Percentiles rank a stretch among this genome's conserved stretches.
Conservation (phyloP, 1,140 invertebrate genomes). For the Idris sp. region DNA sequence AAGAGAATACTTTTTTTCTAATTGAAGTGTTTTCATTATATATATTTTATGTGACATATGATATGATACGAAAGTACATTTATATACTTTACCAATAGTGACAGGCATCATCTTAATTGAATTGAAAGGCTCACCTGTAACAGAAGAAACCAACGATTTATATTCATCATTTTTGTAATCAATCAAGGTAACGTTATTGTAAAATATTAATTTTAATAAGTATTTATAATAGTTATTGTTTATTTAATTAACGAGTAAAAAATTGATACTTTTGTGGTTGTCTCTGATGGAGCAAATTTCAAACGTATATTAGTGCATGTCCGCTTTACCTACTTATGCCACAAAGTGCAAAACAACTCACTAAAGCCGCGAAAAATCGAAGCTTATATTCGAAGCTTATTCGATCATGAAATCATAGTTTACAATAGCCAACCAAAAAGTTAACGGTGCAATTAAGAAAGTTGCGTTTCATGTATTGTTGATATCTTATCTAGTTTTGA, state of each 20-base stretch:
- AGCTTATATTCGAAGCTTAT: constrained; percentile 24
- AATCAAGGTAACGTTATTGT: constrained; percentile 1
- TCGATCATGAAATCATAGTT: constrained; percentile 10
- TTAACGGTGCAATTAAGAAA: not conserved
- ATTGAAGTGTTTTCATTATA: too few species aligned
- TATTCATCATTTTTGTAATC: constrained; percentile 10
- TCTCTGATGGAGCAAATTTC: constrained; percentile 49
- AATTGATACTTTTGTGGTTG: constrained; percentile 47
- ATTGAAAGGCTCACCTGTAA: constrained; percentile 44
- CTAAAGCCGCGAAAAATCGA: constrained; percentile 40
- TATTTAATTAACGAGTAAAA: constrained; percentile 31
- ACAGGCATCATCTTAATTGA: not conserved
- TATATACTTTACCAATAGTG: not conserved
- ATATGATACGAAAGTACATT: not conserved
- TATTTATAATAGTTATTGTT: constrained; percentile 26
- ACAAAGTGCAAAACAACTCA: constrained; percentile 46
- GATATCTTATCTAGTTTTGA: too few species aligned
- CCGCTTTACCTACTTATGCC: constrained; percentile 59
- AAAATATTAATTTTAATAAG: constrained; percentile 5
- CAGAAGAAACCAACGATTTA: constrained; percentile 7
- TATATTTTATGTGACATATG: too few species aligned
- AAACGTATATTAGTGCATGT: constrained; percentile 54
- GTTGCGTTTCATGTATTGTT: constrained; percentile 4
- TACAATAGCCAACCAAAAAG: constrained; percentile 9
- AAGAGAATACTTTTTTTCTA: too few species aligned